Evolutionary conservation across 1,140 invertebrate species (phyloP).

Genomic region (Orchesella cincta): DNA sequence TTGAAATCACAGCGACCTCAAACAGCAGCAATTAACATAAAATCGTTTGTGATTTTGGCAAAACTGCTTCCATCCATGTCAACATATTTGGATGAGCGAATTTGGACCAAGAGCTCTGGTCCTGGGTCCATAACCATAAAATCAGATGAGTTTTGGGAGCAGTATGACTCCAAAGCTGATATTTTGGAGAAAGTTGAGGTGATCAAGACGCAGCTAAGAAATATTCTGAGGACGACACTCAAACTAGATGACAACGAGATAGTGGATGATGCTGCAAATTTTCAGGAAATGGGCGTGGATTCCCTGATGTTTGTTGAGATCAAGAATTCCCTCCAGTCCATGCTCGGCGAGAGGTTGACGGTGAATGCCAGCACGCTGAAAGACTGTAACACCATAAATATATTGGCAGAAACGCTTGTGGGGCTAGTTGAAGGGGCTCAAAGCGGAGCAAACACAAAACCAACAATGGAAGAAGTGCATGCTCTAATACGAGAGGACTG

Average conservation of each 20-base stretch:
- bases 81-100: background rate
- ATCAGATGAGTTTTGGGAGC: background rate
- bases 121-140: too few species aligned
- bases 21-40: background rate
- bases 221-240: background rate
- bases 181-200: background rate
- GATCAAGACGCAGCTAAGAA: background rate
- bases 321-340: background rate
- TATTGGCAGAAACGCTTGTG: background rate
- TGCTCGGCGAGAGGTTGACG: background rate
- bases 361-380: background rate
- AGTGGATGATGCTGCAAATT: background rate
- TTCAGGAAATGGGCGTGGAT: conserved; percentile 1
- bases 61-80: background rate
- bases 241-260: background rate
- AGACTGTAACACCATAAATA: background rate
- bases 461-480: background rate
- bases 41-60: background rate
- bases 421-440: background rate
- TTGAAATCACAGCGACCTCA: background rate
- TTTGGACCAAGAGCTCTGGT: too few species aligned
- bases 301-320: conserved; percentile 16
- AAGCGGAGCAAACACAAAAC: background rate
- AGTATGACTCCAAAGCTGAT: background rate
- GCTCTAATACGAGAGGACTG: background rate